A percentile compares a stretch with the other conserved stretches of the same genome.
These are phyloP conservation scores for Uloborus plumipes DNA, from an alignment of 2,888 invertebrate species.

Conservation along the genomic window DNA sequence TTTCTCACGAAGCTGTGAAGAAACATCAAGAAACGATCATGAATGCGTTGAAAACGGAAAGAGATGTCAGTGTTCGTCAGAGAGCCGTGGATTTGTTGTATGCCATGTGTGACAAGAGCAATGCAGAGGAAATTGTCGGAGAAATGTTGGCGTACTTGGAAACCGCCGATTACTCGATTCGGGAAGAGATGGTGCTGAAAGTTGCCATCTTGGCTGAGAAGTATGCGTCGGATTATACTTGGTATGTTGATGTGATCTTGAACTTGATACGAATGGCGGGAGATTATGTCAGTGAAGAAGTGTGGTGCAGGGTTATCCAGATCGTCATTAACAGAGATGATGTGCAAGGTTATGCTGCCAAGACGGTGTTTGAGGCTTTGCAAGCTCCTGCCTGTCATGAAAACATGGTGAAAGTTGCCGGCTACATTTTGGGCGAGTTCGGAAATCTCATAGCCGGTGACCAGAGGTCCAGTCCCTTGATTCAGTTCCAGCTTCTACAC, in stretches of 20 bases:
- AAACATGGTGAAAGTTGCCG: constrained; percentile 99
- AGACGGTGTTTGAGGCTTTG: constrained; percentile 98
- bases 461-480: constrained; percentile 94
- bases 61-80: constrained; percentile 97
- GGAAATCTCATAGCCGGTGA: constrained; percentile 99
- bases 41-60: constrained; percentile 98
- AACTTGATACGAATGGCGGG: constrained; percentile 99
- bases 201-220: constrained; percentile 99
- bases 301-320: constrained; percentile 98
- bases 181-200: constrained; percentile 99
- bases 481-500: constrained; percentile 98
- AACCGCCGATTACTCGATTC: constrained; percentile 98
- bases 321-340: constrained; percentile 99
- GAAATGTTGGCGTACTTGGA: constrained; percentile 99
- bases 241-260: constrained; percentile 96
- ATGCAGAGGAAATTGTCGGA: constrained; percentile 98
- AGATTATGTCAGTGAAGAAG: constrained; percentile 99
- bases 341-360: constrained; percentile 99
- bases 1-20: constrained; percentile 99
- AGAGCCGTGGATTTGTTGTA: constrained; percentile 98
- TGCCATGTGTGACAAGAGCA: constrained; percentile 99
- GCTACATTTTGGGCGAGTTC: constrained; percentile 98
- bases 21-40: constrained; percentile 99
- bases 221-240: constrained; percentile 99
- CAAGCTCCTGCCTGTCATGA: constrained; percentile 99